Evolutionary conservation across 1,140 invertebrate genomes (phyloP).

Genomic region (Orius insidiosus): DNA sequence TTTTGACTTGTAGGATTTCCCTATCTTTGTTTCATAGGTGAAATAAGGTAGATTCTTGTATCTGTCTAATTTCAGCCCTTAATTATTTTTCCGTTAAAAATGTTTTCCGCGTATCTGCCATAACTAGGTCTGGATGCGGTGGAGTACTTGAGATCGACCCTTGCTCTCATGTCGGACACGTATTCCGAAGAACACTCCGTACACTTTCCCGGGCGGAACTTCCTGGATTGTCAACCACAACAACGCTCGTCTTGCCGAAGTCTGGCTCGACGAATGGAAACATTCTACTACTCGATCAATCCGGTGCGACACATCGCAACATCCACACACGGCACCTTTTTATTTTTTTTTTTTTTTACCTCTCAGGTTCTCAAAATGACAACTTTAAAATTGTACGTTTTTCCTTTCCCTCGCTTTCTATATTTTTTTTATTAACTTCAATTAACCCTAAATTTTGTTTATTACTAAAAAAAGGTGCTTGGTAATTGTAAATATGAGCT

Average conservation of each 20-base stretch:
- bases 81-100: too few species aligned
- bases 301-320: conserved; percentile 42
- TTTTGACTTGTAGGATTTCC: too few species aligned
- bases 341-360: neutral
- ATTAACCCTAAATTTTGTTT: neutral
- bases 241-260: conserved; percentile 87
- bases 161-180: conserved; percentile 86
- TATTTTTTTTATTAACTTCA: neutral
- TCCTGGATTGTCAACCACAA: conserved; percentile 97
- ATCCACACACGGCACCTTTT: conserved; percentile 1
- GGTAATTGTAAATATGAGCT: too few species aligned
- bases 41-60: too few species aligned
- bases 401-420: neutral
- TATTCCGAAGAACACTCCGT: conserved; percentile 98
- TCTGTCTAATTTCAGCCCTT: too few species aligned
- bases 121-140: conserved; percentile 94
- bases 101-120: too few species aligned
- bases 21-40: too few species aligned
- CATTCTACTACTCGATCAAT: conserved; percentile 97
- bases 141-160: conserved; percentile 78
- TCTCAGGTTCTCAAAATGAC: neutral
- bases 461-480: too few species aligned
- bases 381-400: neutral
- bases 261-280: conserved; percentile 97
- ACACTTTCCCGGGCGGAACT: conserved; percentile 96